Evolutionary conservation across 2,797 vertebrate species (phyloP).

Genomic region (Lates japonicus): DNA sequence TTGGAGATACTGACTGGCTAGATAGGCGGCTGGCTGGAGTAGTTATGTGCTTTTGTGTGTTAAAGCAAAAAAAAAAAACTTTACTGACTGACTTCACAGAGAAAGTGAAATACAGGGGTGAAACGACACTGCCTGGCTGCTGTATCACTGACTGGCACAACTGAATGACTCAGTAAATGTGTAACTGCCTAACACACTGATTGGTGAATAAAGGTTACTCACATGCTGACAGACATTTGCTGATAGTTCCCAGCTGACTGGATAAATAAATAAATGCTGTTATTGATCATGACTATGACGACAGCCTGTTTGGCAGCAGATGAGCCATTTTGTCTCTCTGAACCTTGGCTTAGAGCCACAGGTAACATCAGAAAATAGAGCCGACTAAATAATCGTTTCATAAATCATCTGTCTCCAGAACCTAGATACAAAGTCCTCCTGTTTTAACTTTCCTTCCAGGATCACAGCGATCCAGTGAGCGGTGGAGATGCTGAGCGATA

Average conservation of each 20-base stretch:
- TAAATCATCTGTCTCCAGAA: too few species aligned
- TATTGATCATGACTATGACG: conserved; percentile 1
- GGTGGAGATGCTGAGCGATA: too few species aligned
- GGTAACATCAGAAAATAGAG: too few species aligned
- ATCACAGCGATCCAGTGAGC: too few species aligned
- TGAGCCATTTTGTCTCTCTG: too few species aligned
- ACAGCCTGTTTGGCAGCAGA: not conserved
- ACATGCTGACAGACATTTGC: conserved; percentile 3
- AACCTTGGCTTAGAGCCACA: too few species aligned
- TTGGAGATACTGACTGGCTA: not conserved
- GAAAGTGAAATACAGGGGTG: not conserved
- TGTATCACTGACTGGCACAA: not conserved
- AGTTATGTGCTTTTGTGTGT: conserved; percentile 14
- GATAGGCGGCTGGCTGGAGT: not conserved
- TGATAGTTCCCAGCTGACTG: conserved; percentile 8
- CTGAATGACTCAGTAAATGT: not conserved
- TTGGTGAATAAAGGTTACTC: not conserved
- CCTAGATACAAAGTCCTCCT: too few species aligned
- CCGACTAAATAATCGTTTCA: too few species aligned
- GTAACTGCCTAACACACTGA: not conserved
- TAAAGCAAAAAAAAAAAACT: not conserved
- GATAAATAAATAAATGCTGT: not conserved
- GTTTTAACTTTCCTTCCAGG: too few species aligned
- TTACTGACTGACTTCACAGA: not conserved
- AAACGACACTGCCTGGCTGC: not conserved